Evolutionary conservation across 2,888 invertebrate species (phyloP).

Genomic region (Dexiosoma caninum): DNA sequence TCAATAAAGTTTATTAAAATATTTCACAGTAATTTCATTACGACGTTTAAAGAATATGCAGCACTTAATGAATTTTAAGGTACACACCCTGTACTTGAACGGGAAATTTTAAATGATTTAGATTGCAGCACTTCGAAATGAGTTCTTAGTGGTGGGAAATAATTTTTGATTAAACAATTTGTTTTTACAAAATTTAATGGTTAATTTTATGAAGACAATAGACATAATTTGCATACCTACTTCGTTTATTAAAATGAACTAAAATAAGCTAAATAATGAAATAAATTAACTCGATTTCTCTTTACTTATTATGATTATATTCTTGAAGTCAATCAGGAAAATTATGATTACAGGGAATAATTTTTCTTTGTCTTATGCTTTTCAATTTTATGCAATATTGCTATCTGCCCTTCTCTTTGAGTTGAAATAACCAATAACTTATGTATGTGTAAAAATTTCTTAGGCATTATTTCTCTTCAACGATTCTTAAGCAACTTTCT

Average conservation of each 20-base stretch:
- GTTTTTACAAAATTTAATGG: too few relatives aligned
- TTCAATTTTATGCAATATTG: too few relatives aligned
- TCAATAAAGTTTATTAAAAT: slow-evolving; percentile 14
- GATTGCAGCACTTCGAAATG: too few relatives aligned
- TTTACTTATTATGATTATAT: neutral
- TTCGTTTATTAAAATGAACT: too few relatives aligned
- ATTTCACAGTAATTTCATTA: slow-evolving; percentile 28
- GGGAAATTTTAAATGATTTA: neutral
- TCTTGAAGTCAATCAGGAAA: too few relatives aligned
- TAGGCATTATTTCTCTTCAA: neutral
- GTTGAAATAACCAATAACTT: neutral
- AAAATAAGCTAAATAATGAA: neutral
- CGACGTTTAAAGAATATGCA: neutral
- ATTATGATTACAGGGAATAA: too few relatives aligned
- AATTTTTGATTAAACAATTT: too few relatives aligned
- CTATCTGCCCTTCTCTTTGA: too few relatives aligned
- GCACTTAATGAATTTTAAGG: neutral
- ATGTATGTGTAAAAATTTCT: neutral
- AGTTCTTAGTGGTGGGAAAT: too few relatives aligned
- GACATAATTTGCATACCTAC: neutral
- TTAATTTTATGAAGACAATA: neutral
- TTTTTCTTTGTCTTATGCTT: too few relatives aligned
- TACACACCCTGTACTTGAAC: neutral
- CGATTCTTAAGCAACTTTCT: neutral
- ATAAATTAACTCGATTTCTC: neutral